Percentiles rank a stretch among this genome's conserved stretches.
Evolutionary conservation across 2,888 invertebrate species (phyloP).

Genomic region (Euphydryas editha): DNA sequence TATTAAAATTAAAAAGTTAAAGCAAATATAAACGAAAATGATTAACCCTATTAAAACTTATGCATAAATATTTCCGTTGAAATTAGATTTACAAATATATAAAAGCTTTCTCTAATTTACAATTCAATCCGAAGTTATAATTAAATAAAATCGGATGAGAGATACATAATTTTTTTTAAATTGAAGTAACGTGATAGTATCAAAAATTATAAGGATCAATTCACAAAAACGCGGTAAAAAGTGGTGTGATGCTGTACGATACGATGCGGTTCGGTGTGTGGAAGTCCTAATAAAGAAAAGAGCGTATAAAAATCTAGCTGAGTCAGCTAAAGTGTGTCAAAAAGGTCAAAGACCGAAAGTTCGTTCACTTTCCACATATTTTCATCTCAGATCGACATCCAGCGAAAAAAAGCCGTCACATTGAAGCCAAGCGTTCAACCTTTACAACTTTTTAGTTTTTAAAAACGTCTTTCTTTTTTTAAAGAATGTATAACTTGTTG

Average conservation of each 20-base stretch:
- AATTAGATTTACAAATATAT: conserved; percentile 6
- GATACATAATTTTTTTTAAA: neutral
- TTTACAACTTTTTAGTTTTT: conserved; percentile 13
- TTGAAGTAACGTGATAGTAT: conserved; percentile 6
- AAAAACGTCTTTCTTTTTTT: neutral
- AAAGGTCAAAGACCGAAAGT: conserved; percentile 31
- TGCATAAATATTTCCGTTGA: conserved; percentile 1
- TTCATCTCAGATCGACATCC: conserved; percentile 25
- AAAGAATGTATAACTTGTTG: neutral
- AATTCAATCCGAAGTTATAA: conserved; percentile 1
- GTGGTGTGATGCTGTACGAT: no score
- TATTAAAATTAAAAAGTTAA: no score
- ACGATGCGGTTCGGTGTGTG: no score
- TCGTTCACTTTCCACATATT: conserved; percentile 27
- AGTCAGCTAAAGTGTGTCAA: conserved; percentile 28
- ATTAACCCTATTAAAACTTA: conserved; percentile 7
- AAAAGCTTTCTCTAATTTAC: neutral
- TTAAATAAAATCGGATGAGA: neutral
- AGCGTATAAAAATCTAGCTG: conserved; percentile 1
- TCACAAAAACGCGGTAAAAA: no score
- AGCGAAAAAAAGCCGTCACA: conserved; percentile 17
- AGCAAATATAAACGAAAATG: neutral
- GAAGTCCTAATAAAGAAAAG: conserved; percentile 7
- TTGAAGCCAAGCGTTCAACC: conserved; percentile 22
- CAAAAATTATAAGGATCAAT: no score